Evolutionary conservation across 2,888 invertebrate genomes (phyloP).

Genomic region (Tuta absoluta): DNA sequence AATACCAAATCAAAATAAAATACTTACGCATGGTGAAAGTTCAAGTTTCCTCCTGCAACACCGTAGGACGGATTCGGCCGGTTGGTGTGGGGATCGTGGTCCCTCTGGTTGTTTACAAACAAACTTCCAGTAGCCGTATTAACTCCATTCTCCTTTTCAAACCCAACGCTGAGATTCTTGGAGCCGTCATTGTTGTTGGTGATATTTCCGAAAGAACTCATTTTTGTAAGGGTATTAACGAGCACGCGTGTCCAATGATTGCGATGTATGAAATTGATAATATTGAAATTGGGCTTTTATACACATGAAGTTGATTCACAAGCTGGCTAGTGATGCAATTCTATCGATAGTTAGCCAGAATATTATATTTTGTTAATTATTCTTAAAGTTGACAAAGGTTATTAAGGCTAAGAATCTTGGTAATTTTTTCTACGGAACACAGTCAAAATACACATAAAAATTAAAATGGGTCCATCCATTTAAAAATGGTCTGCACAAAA

Average conservation of each 20-base stretch:
- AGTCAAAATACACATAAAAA: too few relatives aligned
- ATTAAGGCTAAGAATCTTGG: too few relatives aligned
- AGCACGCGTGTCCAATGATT: neutral
- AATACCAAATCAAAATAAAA: too few relatives aligned
- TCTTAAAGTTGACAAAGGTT: too few relatives aligned
- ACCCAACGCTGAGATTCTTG: neutral
- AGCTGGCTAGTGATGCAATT: neutral
- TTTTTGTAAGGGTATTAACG: neutral
- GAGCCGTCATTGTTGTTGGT: neutral
- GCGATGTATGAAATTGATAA: neutral
- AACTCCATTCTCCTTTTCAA: neutral
- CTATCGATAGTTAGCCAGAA: neutral
- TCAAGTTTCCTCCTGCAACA: neutral
- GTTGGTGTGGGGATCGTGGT: neutral
- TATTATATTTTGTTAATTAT: too few relatives aligned
- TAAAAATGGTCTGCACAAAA: too few relatives aligned
- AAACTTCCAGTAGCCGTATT: neutral
- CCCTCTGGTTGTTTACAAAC: neutral
- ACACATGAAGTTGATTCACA: neutral
- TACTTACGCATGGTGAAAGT: slow-evolving; percentile 6
- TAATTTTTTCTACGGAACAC: too few relatives aligned
- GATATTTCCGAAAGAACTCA: neutral
- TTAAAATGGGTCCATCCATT: too few relatives aligned
- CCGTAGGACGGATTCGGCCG: neutral
- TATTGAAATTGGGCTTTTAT: neutral